A percentile compares a stretch with the other conserved stretches of the same genome.
Evolutionary conservation across 2,888 invertebrate species (phyloP).

Genomic region (Macrophya annulata): DNA sequence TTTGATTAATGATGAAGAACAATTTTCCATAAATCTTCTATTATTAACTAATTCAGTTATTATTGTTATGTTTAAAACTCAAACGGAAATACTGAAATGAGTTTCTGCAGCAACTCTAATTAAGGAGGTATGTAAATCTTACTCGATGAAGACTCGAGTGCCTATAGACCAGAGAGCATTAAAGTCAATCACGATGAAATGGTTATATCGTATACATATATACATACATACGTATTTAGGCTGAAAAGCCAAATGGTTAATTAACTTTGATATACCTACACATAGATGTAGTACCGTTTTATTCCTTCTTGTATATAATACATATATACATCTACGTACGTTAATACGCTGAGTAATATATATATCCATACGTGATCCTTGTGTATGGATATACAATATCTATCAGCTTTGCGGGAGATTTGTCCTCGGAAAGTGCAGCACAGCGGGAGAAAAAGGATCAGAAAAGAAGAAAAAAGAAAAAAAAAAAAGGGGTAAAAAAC

Average conservation of each 20-base stretch:
- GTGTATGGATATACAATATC: neutral
- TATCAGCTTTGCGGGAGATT: constrained; percentile 49
- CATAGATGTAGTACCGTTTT: constrained; percentile 6
- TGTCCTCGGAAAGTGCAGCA: constrained; percentile 44
- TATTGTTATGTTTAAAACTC: neutral
- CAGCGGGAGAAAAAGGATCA: constrained; percentile 2
- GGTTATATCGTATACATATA: no score
- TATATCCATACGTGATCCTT: neutral
- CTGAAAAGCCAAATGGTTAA: constrained; percentile 24
- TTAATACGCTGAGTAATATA: neutral
- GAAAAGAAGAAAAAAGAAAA: neutral
- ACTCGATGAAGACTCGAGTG: neutral
- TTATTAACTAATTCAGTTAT: neutral
- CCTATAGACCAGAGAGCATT: neutral
- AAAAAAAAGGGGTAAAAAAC: neutral
- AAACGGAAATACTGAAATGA: neutral
- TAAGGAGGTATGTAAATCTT: constrained; percentile 14
- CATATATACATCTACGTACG: neutral
- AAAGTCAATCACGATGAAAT: constrained; percentile 43
- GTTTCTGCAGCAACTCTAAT: constrained; percentile 16
- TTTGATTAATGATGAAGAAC: neutral
- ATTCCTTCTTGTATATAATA: neutral
- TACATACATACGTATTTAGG: neutral
- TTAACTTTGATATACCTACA: constrained; percentile 20
- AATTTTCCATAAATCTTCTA: neutral